phyloP scores from a whole-genome alignment of 2,888 invertebrate genomes.

The Elegia similella region DNA sequence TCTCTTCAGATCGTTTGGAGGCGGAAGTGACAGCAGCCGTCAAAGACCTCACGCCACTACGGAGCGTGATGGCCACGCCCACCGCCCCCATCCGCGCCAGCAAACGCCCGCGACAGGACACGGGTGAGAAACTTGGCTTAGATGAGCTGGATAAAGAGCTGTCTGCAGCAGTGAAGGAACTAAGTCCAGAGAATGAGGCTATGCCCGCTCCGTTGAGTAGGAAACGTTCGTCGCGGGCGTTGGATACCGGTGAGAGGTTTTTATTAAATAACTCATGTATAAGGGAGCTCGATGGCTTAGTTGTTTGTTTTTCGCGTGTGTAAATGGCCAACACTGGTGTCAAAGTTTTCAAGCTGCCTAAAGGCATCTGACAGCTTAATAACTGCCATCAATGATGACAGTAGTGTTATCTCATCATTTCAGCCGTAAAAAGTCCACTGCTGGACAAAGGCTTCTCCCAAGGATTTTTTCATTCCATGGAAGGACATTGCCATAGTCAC shows the following conservation, averaged over 20 bases:
- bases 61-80: constrained; percentile 55
- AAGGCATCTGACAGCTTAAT: no score
- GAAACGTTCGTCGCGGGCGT: constrained; percentile 18
- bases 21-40: constrained; percentile 59
- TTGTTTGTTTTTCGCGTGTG: no score
- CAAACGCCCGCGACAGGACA: constrained; percentile 61
- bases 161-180: not conserved
- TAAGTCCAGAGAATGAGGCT: not conserved
- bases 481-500: no score
- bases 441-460: no score
- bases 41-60: constrained; percentile 51
- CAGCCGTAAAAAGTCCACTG: no score
- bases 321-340: no score
- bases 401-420: no score
- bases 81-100: constrained; percentile 41
- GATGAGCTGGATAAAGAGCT: not conserved
- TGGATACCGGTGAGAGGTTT: constrained; percentile 6
- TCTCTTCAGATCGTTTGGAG: constrained; percentile 60
- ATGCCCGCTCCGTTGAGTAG: constrained; percentile 10
- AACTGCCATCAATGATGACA: no score
- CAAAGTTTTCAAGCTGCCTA: no score
- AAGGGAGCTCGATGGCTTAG: no score
- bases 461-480: no score
- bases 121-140: constrained; percentile 43
- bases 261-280: no score